Base-by-base conservation (phyloP, 2,113 vertebrate species). In the Bubo scandiacus region DNA sequence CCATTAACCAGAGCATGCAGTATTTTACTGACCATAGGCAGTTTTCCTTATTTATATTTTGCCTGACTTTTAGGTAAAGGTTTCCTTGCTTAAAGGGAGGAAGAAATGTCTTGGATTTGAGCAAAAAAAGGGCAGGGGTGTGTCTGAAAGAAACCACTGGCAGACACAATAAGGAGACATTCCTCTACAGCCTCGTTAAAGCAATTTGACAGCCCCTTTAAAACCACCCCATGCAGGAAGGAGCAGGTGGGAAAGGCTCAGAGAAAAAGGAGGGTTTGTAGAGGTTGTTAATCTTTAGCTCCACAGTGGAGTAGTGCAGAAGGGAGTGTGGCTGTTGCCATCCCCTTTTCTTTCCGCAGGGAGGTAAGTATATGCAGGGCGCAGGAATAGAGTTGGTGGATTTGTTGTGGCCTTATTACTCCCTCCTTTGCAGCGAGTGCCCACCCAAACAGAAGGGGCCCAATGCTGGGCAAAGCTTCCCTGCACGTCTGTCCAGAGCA, bases 241-340 rank as follows among this genome's bases (percentile, higher is more conserved):
- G 29, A 89, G 68, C 77, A 59, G 40, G n/a, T 85, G 54, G 47
- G 47, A 92, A 73, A 72, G 27, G 55, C 29, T 38, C 30, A 30
- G 59, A 65, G 27, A 86, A 36, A 81, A 77, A 58, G 32, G n/a
- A 81, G 11, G 7, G 23, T 43, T 65, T 82, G 59, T 17, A 6
- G 42, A 38, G 86, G 9, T 34, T 14, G 17, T 71, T 71, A 29
- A 29, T 58, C 40, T 86, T 72, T 30, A 91, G 45, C 22, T 88
- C 13, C 10, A 7, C 0, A 4, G 9, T 18, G 36, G 54, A 57
- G 21, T 5, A 34, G 29, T 6, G 15, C 43, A 62, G 63, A 47
- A 75, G 54, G 42, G 12, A 67, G 30, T 0, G 0, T 43, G 54
- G 79, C 19, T 80, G 5, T 49, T 54, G 10, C 23, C 45, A 20